A percentile compares a stretch with the other conserved stretches of the same genome.
Evolutionary conservation across 2,113 vertebrate genomes (phyloP).

Genomic region (Myrmecophaga tridactyla): DNA sequence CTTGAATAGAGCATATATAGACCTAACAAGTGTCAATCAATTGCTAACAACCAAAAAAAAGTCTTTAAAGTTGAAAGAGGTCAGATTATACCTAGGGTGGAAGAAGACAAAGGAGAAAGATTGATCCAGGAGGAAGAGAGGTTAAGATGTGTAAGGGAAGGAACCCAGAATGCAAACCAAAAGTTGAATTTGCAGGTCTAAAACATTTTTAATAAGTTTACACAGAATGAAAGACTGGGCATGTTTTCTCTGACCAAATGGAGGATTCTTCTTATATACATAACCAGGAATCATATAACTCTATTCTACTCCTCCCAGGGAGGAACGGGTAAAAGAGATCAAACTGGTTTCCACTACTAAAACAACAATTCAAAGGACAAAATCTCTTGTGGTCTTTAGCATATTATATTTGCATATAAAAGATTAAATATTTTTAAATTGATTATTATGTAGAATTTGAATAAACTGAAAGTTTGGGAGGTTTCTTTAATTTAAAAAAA

Average conservation of each 20-base stretch:
- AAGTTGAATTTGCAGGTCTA: not conserved
- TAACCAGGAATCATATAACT: not conserved
- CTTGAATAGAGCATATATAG: not conserved
- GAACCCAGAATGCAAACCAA: slow-evolving; percentile 5
- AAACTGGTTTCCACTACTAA: not conserved
- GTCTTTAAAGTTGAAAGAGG: slow-evolving; percentile 20
- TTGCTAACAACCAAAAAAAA: slow-evolving; percentile 2
- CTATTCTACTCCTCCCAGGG: not conserved
- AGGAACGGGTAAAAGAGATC: not conserved
- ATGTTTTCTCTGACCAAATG: not conserved
- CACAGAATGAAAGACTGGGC: not conserved
- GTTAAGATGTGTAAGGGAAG: not conserved
- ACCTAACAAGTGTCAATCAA: not conserved
- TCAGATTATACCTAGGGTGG: not conserved
- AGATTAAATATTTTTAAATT: not conserved
- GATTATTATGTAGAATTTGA: not conserved
- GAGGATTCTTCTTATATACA: not conserved
- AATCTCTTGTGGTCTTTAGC: slow-evolving; percentile 2
- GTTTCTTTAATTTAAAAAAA: not conserved
- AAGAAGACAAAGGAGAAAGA: not conserved
- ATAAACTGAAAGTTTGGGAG: not conserved
- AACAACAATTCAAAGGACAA: slow-evolving; percentile 25
- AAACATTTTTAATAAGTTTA: slow-evolving; percentile 26
- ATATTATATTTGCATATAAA: not conserved
- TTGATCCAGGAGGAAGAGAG: not conserved